Conservation (phyloP, 2,888 invertebrate genomes). For the Phaonia tiefii region DNA sequence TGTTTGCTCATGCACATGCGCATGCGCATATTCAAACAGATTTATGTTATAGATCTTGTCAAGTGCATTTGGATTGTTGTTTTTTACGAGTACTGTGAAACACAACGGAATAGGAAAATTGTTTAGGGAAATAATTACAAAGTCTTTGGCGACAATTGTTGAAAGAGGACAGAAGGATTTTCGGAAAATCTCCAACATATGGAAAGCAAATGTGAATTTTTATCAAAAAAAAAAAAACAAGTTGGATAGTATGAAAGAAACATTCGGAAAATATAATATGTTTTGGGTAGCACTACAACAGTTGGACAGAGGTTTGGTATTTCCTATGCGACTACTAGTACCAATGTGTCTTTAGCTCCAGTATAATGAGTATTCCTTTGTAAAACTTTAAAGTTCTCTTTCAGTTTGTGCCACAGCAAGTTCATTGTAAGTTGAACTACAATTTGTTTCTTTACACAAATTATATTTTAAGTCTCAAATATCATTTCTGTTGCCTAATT, state of each 20-base stretch:
- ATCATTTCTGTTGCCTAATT: background rate
- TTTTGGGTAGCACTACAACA: no score
- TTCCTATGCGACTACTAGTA: no score
- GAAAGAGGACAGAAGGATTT: slow-evolving; percentile 13
- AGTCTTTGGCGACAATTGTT: slow-evolving; percentile 29
- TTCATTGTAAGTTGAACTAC: background rate
- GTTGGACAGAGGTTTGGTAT: no score
- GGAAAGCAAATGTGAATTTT: slow-evolving; percentile 53
- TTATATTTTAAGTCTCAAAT: background rate
- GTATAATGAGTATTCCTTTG: no score
- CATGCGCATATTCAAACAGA: slow-evolving; percentile 48
- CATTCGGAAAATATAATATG: no score
- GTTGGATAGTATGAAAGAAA: no score
- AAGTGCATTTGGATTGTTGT: slow-evolving; percentile 53
- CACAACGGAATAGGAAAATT: background rate
- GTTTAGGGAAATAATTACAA: slow-evolving; percentile 26
- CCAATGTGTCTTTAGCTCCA: no score
- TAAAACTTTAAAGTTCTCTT: no score
- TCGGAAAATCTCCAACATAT: slow-evolving; percentile 47
- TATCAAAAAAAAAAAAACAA: background rate
- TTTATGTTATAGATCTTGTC: slow-evolving; percentile 56
- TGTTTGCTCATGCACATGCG: slow-evolving; percentile 33
- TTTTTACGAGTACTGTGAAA: slow-evolving; percentile 26
- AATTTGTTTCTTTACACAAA: slow-evolving; percentile 5
- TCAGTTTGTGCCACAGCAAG: background rate